Evolutionary conservation across 2,888 invertebrate species (phyloP), one percentile per base, ranked within the genome.

Genomic region (Alloplasta piceator): DNA sequence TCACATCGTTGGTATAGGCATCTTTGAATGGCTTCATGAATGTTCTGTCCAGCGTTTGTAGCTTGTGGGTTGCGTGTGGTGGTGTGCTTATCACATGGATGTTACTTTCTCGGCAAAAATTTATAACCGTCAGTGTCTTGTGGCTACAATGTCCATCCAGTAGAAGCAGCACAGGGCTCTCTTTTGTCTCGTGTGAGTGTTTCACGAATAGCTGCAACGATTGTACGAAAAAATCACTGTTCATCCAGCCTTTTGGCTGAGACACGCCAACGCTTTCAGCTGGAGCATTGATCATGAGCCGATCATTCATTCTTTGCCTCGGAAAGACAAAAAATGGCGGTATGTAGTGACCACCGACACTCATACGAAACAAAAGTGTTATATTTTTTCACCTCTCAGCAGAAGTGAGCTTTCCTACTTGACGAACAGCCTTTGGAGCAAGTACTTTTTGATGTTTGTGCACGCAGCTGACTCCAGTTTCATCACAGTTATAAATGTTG

Each of bases 81-180:
- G 86, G 87, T 5, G 82, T 67, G 67, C 83, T 85, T 5, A 88
- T 58, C 83, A 88, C 83, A 48, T 86, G 82, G 52, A 86, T 75
- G 64, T 86, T 60, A 78, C 85, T 67, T 52, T 73, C 39, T 56
- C 79, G 78, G n/a, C 84, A 83, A 79, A 64, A 84, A 9, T 74
- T 39, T 38, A 87, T 85, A 1, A 87, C 86, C n/a, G 80, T 76
- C n/a, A 87, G 70, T 5, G 83, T 80, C 71, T 83, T 85, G 50
- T 86, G 86, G 41, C 83, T 85, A 9, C 41, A 38, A 71, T 88
- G 85, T 2, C 84, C 85, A 85, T 86, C 86, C 9, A 87, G 55
- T 16, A 87, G 81, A 0, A 88, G 64, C 4, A 87, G 72, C 4
- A 85, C 82, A 26, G 84, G 84, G 38, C 71, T 68, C n/a, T 82